Evolutionary conservation across 2,113 vertebrate genomes (phyloP).

Genomic region (Aspiorhynchus laticeps): DNA sequence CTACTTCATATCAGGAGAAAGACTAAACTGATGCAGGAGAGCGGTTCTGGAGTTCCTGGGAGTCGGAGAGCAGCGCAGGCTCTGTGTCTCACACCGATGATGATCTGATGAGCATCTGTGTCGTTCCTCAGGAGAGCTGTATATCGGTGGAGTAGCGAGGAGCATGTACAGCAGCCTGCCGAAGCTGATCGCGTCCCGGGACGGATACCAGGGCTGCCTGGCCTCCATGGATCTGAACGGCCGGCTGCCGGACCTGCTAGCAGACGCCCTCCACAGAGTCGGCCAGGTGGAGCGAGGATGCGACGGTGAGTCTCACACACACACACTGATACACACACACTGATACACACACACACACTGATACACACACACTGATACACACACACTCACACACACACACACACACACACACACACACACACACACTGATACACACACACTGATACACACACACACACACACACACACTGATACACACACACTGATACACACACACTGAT

Average conservation of each 20-base stretch:
- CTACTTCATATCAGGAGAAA: not conserved
- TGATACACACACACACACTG: no score
- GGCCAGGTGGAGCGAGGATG: conserved; percentile 91
- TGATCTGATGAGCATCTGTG: not conserved
- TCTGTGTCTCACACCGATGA: no score
- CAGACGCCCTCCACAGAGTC: conserved; percentile 89
- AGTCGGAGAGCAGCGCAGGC: no score
- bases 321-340: not conserved
- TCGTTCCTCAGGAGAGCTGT: conserved; percentile 84
- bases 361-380: not conserved
- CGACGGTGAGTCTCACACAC: conserved; percentile 77
- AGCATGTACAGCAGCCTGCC: conserved; percentile 88
- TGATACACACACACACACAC: no score
- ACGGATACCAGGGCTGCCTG: conserved; percentile 92
- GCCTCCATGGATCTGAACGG: conserved; percentile 92
- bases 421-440: no score
- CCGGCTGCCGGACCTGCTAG: conserved; percentile 90
- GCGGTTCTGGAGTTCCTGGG: no score
- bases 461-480: no score
- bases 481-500: no score
- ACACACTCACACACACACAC: not conserved
- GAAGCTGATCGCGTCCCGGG: conserved; percentile 89
- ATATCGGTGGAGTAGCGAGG: conserved; percentile 86
- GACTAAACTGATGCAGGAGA: no score
- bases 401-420: not conserved